A percentile compares a stretch with the other conserved stretches of the same genome.
These are phyloP conservation scores for Nanger granti DNA, from an alignment of 2,113 vertebrate genomes.

Conservation along the genomic window DNA sequence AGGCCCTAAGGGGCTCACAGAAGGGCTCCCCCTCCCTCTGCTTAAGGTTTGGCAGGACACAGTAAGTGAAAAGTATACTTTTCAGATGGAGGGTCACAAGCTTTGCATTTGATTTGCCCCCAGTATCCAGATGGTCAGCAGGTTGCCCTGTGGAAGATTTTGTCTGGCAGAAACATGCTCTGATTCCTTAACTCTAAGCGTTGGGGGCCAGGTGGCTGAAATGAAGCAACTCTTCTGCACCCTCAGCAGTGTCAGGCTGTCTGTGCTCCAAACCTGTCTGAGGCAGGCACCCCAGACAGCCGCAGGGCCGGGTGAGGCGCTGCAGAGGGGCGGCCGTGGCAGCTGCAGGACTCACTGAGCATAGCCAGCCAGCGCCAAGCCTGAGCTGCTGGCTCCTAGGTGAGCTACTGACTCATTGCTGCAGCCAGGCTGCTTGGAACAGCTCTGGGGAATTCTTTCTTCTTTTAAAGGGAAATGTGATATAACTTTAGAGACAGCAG, in stretches of 20 bases:
- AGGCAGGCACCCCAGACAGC: background rate
- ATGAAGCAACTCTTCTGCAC: background rate
- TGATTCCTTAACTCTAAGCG: background rate
- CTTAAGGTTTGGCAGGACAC: background rate
- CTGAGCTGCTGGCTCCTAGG: background rate
- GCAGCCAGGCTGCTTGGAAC: background rate
- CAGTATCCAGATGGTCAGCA: background rate
- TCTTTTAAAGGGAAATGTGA: background rate
- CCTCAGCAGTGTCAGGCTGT: no score
- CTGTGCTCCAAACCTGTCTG: fast-evolving
- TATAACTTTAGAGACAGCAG: background rate
- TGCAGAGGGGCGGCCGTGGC: fast-evolving
- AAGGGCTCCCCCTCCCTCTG: background rate
- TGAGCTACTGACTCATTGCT: background rate
- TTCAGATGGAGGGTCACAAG: fast-evolving
- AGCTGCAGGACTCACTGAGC: background rate
- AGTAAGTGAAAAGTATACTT: background rate
- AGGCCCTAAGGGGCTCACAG: background rate
- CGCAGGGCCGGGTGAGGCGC: background rate
- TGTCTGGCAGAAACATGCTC: background rate
- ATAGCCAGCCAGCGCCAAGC: background rate
- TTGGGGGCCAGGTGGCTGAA: background rate
- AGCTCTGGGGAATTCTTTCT: background rate
- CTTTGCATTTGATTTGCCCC: background rate
- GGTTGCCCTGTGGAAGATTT: background rate